These are phyloP conservation scores for Mobula birostris DNA, from an alignment of 2,113 vertebrate genomes.

Conservation along the genomic window DNA sequence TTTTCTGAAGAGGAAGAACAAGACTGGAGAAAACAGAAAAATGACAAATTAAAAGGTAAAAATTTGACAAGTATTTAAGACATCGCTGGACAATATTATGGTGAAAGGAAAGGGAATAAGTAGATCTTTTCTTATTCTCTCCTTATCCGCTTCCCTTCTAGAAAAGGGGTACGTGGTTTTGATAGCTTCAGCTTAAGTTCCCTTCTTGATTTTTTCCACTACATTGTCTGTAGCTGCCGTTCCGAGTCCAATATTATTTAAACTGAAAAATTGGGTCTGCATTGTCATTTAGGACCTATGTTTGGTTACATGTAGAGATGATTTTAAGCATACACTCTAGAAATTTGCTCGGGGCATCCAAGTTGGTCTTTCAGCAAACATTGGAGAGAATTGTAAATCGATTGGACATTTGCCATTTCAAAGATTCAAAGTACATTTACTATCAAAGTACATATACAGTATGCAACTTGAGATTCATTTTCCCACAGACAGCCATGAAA, in stretches of 20 bases:
- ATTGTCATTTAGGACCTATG: not conserved
- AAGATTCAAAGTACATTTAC: too few relatives aligned
- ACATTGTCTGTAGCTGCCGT: not conserved
- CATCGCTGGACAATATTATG: not conserved
- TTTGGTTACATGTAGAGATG: not conserved
- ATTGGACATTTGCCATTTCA: not conserved
- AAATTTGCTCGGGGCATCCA: not conserved
- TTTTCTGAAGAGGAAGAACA: not conserved
- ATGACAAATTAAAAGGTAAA: not conserved
- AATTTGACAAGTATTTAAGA: not conserved
- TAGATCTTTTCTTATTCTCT: not conserved
- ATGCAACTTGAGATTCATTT: too few relatives aligned
- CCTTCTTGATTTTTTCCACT: not conserved
- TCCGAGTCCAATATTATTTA: not conserved
- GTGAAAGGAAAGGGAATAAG: not conserved
- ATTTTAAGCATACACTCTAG: not conserved
- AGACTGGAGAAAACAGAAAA: not conserved
- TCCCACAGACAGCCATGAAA: too few relatives aligned
- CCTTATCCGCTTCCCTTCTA: not conserved
- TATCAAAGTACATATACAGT: too few relatives aligned
- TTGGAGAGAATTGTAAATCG: not conserved
- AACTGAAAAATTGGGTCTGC: not conserved
- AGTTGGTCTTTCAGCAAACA: not conserved
- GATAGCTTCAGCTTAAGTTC: not conserved
- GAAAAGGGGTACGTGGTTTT: not conserved